Percentiles rank a stretch among this genome's conserved stretches.
phyloP scores from a whole-genome alignment of 2,888 invertebrate species.

The Lycaena phlaeas region DNA sequence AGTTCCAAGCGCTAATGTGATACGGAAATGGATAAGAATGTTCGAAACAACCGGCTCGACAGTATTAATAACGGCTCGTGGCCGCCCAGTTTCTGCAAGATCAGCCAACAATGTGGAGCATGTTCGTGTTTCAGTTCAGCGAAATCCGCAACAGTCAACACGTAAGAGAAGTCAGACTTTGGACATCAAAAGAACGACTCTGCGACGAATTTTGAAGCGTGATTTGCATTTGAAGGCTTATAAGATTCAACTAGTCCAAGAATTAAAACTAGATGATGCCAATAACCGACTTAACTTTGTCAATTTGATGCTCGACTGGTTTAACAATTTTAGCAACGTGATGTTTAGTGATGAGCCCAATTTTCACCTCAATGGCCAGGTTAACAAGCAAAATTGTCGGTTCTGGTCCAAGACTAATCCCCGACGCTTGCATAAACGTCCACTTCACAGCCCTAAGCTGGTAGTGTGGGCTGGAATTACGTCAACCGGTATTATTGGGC shows the following conservation, averaged over 20 bases:
- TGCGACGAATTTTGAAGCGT: too few species aligned
- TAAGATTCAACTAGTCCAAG: constrained; percentile 14
- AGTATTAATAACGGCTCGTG: constrained; percentile 17
- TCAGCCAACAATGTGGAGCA: too few species aligned
- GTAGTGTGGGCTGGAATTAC: too few species aligned
- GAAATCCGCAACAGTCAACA: constrained; percentile 20
- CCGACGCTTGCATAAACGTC: too few species aligned
- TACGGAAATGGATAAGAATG: constrained; percentile 19
- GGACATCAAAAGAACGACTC: too few species aligned
- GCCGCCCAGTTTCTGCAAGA: constrained; percentile 12
- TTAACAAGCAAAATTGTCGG: constrained; percentile 14
- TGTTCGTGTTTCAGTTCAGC: constrained; percentile 17
- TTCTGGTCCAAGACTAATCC: not conserved
- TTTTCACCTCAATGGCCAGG: constrained; percentile 18
- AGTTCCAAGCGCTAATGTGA: constrained; percentile 13
- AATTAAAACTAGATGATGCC: constrained; percentile 10
- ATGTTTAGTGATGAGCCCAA: constrained; percentile 16
- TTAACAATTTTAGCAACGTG: constrained; percentile 17
- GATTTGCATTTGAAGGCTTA: too few species aligned
- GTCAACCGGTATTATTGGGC: too few species aligned
- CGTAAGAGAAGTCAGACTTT: constrained; percentile 20
- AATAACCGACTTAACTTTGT: constrained; percentile 15
- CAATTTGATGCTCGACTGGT: constrained; percentile 15
- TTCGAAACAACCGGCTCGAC: constrained; percentile 19
- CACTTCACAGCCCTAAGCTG: too few species aligned